These are phyloP conservation scores for Euphonia xanthogaster DNA, from an alignment of 2,797 vertebrate genomes.

Conservation along the genomic window DNA sequence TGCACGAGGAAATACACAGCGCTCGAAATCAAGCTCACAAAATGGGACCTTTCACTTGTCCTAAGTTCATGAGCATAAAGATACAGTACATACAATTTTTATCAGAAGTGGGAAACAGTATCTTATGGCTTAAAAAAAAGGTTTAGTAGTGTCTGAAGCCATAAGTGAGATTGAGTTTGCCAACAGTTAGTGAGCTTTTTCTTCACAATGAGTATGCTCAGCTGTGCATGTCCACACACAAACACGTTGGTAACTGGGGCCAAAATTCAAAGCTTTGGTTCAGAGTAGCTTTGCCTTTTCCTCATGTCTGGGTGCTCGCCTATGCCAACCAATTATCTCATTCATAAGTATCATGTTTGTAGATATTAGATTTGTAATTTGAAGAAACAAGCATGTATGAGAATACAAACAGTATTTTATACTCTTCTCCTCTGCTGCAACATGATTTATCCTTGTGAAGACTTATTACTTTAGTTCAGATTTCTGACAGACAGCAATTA, in stretches of 20 bases:
- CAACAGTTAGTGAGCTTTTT: not conserved
- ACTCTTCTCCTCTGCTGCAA: not conserved
- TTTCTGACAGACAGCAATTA: not conserved
- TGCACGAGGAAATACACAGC: not conserved
- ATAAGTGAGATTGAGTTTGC: not conserved
- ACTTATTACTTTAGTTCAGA: not conserved
- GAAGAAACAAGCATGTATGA: not conserved
- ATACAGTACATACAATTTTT: not conserved
- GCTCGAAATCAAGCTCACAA: not conserved
- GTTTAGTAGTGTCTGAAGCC: not conserved
- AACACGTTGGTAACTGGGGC: accelerated
- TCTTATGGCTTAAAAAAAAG: not conserved
- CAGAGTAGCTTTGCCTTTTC: not conserved
- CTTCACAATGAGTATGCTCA: not conserved
- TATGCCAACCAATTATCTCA: not conserved
- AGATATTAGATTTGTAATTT: not conserved
- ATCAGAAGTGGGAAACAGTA: not conserved
- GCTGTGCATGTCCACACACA: accelerated
- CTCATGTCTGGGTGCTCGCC: not conserved
- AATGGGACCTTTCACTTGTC: not conserved
- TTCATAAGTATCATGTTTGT: not conserved
- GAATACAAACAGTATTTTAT: not conserved
- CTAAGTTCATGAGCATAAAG: not conserved
- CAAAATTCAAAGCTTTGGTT: not conserved
- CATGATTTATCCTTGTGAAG: not conserved